Conservation (phyloP, 2,113 vertebrate species). For the Leptocoma aspasia region DNA sequence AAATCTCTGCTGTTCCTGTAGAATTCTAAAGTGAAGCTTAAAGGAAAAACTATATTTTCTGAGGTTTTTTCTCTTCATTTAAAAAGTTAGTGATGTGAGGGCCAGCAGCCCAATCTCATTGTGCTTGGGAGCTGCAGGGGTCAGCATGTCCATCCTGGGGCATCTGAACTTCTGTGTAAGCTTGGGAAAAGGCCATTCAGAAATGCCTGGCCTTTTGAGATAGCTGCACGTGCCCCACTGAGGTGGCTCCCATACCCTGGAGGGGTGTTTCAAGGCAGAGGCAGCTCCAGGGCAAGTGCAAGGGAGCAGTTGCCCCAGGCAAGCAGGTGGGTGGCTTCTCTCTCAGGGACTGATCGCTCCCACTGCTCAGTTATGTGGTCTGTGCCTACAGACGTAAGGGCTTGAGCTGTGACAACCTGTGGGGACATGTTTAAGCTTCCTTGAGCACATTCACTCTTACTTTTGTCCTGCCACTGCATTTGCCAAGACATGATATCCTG, state of each 20-base stretch:
- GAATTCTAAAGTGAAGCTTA: not conserved
- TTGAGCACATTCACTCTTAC: not conserved
- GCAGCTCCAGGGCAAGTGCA: rapidly evolving
- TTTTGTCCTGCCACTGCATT: not conserved
- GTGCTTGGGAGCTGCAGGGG: rapidly evolving
- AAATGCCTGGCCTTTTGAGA: not conserved
- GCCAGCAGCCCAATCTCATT: not conserved
- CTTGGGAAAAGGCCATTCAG: not conserved
- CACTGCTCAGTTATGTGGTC: not conserved
- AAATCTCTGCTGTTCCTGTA: not conserved
- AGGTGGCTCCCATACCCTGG: not conserved
- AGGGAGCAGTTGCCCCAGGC: not conserved
- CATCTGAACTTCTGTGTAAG: rapidly evolving
- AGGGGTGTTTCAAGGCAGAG: not conserved
- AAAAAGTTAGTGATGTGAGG: not conserved
- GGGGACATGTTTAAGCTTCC: not conserved
- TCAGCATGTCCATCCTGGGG: not conserved
- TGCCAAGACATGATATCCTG: not conserved
- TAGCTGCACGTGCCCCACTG: not conserved
- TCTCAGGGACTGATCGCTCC: rapidly evolving
- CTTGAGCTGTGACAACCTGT: not conserved
- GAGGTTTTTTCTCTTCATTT: not conserved
- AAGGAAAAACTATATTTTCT: not conserved
- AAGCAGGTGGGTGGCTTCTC: not conserved
- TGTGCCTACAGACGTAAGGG: not conserved